These are phyloP conservation scores for Heliconius melpomene DNA, from an alignment of 1,140 invertebrate genomes.

Conservation along the genomic window DNA sequence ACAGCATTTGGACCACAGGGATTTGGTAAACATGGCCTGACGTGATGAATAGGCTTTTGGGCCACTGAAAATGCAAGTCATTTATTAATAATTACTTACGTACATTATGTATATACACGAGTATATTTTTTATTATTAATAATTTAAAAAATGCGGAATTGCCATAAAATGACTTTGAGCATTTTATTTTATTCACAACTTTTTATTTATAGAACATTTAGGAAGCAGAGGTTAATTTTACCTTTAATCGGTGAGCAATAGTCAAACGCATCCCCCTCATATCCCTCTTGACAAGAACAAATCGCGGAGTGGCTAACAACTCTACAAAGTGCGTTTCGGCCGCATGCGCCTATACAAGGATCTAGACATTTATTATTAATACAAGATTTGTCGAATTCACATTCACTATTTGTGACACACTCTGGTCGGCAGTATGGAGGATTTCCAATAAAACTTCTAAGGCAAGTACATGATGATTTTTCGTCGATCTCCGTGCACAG, in stretches of 20 bases:
- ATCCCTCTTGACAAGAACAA: constrained; percentile 85
- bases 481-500: constrained; percentile 86
- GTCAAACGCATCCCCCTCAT: constrained; percentile 87
- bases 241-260: constrained; percentile 72
- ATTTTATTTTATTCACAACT: neutral
- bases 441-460: constrained; percentile 86
- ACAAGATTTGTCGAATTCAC: constrained; percentile 86
- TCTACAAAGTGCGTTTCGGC: constrained; percentile 86
- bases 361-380: constrained; percentile 87
- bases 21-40: constrained; percentile 70
- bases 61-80: constrained; percentile 47
- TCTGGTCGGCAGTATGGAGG: constrained; percentile 85
- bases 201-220: neutral
- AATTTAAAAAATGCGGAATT: too few species aligned
- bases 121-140: neutral
- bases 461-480: constrained; percentile 89
- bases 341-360: constrained; percentile 90
- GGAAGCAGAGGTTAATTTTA: constrained; percentile 31
- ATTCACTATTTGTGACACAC: constrained; percentile 88
- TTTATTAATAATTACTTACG: neutral
- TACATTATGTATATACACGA: neutral
- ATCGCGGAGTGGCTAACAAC: constrained; percentile 88
- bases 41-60: constrained; percentile 50
- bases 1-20: constrained; percentile 88
- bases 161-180: neutral